A percentile compares a stretch with the other conserved stretches of the same genome.
Evolutionary conservation across 2,113 vertebrate species (phyloP).

Genomic region (Chionis minor): DNA sequence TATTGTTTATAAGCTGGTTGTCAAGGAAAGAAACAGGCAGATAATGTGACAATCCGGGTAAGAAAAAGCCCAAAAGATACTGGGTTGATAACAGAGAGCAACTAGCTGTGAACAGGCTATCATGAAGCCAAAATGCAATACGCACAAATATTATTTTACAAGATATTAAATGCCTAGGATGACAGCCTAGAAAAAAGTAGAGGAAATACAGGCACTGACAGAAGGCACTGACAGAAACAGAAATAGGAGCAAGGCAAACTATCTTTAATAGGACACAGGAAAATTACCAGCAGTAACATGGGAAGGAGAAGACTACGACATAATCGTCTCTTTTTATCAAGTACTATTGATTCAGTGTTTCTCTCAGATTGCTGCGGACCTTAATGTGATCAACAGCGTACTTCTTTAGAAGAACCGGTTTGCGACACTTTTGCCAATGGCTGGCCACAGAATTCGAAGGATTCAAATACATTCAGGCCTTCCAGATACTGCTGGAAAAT

Average conservation of each 20-base stretch:
- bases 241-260: neutral
- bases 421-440: neutral
- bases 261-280: neutral
- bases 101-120: neutral
- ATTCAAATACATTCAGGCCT: neutral
- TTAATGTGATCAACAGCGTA: neutral
- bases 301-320: neutral
- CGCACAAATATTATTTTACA: neutral
- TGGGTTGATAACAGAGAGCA: neutral
- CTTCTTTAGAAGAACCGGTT: neutral
- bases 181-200: neutral
- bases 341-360: neutral
- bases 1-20: neutral
- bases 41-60: neutral
- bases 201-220: neutral
- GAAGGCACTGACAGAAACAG: neutral
- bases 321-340: neutral
- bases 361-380: neutral
- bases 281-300: neutral
- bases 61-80: neutral
- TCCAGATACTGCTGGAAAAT: neutral
- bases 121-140: neutral
- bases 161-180: neutral
- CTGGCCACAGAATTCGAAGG: neutral
- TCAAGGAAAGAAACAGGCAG: neutral